A percentile compares a stretch with the other conserved stretches of the same genome.
Evolutionary conservation across 2,888 invertebrate species (phyloP).

Genomic region (Troglohyphantes excavatus): DNA sequence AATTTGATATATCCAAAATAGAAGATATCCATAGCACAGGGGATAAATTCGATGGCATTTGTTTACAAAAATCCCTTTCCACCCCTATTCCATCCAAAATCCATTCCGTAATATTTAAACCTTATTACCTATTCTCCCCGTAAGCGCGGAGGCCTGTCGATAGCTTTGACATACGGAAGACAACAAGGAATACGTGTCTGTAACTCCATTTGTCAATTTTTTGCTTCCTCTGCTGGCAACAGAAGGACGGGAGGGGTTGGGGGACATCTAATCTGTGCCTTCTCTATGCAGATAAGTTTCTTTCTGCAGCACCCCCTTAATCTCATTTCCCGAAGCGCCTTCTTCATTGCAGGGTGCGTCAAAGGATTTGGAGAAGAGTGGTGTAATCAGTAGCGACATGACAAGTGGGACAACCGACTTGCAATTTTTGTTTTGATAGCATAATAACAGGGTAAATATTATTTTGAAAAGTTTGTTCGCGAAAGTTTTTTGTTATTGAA

Average conservation of each 20-base stretch:
- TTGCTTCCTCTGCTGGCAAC: conserved; percentile 7
- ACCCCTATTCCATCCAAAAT: neutral
- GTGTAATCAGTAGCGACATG: too few species aligned
- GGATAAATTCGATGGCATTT: neutral
- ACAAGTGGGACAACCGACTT: too few species aligned
- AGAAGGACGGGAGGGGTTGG: conserved; percentile 9
- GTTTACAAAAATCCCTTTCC: neutral
- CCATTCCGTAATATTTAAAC: conserved; percentile 41
- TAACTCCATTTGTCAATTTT: conserved; percentile 69
- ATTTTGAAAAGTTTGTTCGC: too few species aligned
- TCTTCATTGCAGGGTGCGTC: conserved; percentile 16
- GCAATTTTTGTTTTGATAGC: too few species aligned
- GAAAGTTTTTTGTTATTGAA: too few species aligned
- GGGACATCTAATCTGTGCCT: conserved; percentile 55
- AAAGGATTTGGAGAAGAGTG: conserved; percentile 6
- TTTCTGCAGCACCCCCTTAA: conserved; percentile 38
- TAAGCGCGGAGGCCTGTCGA: neutral
- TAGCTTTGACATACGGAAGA: conserved; percentile 16
- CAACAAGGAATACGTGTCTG: conserved; percentile 46
- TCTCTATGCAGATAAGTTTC: conserved; percentile 66
- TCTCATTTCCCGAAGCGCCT: conserved; percentile 59
- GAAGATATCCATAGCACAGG: neutral
- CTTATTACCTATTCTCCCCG: conserved; percentile 22
- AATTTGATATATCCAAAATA: neutral
- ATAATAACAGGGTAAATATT: too few species aligned